phyloP scores from a whole-genome alignment of 2,888 invertebrate genomes.

The Phymatocera aterrima region DNA sequence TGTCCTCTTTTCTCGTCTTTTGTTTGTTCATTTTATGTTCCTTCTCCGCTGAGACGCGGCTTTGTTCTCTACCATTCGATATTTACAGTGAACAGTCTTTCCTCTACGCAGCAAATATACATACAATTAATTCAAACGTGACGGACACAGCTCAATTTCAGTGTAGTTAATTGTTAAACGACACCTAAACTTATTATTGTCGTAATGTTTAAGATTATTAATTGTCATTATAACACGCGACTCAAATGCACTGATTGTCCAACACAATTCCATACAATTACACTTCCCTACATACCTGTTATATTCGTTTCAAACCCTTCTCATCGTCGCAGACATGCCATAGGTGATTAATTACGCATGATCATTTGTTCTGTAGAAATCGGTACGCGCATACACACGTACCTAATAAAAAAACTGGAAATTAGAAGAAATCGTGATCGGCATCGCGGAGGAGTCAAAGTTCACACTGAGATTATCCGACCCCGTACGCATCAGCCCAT shows the following conservation, averaged over 20 bases:
- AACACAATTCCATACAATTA: neutral
- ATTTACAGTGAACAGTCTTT: neutral
- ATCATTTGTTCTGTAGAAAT: too few relatives aligned
- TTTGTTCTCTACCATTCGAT: neutral
- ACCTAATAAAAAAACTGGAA: too few relatives aligned
- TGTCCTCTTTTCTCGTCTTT: neutral
- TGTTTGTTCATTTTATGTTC: too few relatives aligned
- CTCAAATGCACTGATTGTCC: slow-evolving; percentile 30
- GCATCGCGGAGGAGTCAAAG: too few relatives aligned
- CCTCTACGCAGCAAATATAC: neutral
- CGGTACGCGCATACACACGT: too few relatives aligned
- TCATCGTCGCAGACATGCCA: neutral
- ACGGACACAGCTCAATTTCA: slow-evolving; percentile 42
- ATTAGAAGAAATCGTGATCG: too few relatives aligned
- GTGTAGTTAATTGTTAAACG: slow-evolving; percentile 39
- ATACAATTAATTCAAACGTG: neutral
- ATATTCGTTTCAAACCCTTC: neutral
- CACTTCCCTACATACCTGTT: neutral
- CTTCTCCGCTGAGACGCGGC: neutral
- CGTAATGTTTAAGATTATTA: slow-evolving; percentile 25
- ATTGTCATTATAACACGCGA: slow-evolving; percentile 10
- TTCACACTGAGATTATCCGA: too few relatives aligned
- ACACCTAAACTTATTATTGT: slow-evolving; percentile 28
- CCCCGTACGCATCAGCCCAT: too few relatives aligned
- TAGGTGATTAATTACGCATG: too few relatives aligned